These are phyloP conservation scores for Catalaphyllia jardinei DNA, from an alignment of 64 coral and sea anemone species.

Conservation along the genomic window DNA sequence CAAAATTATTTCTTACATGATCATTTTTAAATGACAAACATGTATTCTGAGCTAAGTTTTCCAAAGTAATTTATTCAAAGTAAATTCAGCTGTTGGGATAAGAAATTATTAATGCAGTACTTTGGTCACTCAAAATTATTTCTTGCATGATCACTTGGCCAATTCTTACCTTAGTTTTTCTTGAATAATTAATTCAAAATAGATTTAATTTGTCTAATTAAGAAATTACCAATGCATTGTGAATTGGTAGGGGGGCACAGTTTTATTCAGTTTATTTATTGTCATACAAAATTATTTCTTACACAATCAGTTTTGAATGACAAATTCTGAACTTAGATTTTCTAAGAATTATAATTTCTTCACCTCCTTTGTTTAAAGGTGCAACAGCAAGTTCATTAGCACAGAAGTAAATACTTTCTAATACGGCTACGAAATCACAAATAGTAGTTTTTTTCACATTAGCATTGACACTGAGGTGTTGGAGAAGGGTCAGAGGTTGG, in stretches of 20 bases:
- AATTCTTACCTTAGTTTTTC: too few relatives aligned
- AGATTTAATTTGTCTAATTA: too few relatives aligned
- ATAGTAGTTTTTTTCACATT: too few relatives aligned
- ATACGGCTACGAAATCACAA: not conserved
- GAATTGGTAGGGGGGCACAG: too few relatives aligned
- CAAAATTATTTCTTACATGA: not conserved
- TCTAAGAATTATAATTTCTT: not conserved
- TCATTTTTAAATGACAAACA: not conserved
- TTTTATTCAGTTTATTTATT: too few relatives aligned
- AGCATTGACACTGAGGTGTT: too few relatives aligned
- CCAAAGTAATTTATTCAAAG: not conserved
- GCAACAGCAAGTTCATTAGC: not conserved
- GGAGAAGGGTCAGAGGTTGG: not conserved
- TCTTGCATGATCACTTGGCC: not conserved
- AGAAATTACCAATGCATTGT: too few relatives aligned
- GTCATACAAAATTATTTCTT: not conserved
- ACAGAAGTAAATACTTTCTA: too few relatives aligned
- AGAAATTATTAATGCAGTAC: too few relatives aligned
- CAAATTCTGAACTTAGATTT: too few relatives aligned
- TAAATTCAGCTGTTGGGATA: too few relatives aligned
- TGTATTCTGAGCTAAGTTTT: too few relatives aligned
- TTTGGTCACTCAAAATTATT: not conserved
- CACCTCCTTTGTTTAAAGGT: not conserved
- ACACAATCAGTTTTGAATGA: not conserved
- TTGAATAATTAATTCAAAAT: not conserved